These are phyloP conservation scores for Lysandra coridon DNA, from an alignment of 2,888 invertebrate species.

Conservation along the genomic window DNA sequence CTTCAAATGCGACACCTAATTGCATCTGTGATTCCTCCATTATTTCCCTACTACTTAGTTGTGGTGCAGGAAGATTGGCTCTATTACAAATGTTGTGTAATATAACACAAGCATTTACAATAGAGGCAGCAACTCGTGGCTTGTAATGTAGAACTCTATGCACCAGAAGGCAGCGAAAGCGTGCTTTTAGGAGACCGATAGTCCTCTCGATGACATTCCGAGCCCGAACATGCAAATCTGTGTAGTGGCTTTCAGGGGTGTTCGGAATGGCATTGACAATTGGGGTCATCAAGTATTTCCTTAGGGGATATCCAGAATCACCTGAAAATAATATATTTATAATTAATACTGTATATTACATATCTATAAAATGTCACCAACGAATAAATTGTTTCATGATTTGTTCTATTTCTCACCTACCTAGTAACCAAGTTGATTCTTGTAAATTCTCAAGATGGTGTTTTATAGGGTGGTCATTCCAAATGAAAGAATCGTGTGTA, in stretches of 20 bases:
- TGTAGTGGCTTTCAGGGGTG: constrained; percentile 34
- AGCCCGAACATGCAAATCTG: constrained; percentile 26
- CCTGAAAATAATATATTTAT: constrained; percentile 15
- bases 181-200: constrained; percentile 39
- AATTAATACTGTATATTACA: not conserved
- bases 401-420: not conserved
- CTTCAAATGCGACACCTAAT: no score
- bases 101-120: constrained; percentile 38
- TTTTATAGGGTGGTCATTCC: no score
- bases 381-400: not conserved
- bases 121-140: constrained; percentile 36
- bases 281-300: constrained; percentile 34
- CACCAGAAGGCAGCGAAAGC: constrained; percentile 38
- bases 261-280: constrained; percentile 28
- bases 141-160: constrained; percentile 36
- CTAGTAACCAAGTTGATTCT: not conserved
- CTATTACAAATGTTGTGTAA: constrained; percentile 37
- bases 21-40: no score
- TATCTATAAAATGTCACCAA: not conserved
- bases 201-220: constrained; percentile 36
- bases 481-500: not conserved
- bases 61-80: not conserved
- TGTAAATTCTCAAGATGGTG: not conserved
- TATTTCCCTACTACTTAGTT: no score
- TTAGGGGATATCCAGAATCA: constrained; percentile 34